phyloP scores from a whole-genome alignment of 2,113 vertebrate species.

The Saccopteryx leptura region DNA sequence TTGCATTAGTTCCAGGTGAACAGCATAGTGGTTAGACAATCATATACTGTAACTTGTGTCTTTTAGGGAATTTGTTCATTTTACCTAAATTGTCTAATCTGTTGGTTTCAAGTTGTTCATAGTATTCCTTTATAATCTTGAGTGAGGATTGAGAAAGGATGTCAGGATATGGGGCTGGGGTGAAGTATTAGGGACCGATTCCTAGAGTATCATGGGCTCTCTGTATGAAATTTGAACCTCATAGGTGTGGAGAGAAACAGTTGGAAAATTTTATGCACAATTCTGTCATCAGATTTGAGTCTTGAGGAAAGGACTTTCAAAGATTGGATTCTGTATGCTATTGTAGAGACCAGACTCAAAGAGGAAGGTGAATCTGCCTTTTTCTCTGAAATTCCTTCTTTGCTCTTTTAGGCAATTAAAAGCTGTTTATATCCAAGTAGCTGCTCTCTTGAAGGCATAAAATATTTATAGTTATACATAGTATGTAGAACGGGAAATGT shows the following conservation, averaged over 20 bases:
- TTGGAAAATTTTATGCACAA: constrained; percentile 2
- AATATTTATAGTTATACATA: background rate
- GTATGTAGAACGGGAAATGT: background rate
- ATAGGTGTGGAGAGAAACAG: background rate
- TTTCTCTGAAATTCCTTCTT: constrained; percentile 44
- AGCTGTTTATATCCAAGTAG: constrained; percentile 4
- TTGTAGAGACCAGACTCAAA: background rate
- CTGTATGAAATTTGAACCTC: background rate
- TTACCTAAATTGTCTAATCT: no score
- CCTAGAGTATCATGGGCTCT: background rate
- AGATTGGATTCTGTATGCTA: constrained; percentile 20
- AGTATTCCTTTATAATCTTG: background rate
- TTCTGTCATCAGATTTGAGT: background rate
- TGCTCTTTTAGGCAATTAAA: constrained; percentile 42
- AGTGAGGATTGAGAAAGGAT: background rate
- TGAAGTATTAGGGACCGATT: background rate
- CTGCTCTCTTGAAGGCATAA: constrained; percentile 36
- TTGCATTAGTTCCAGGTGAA: background rate
- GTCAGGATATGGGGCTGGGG: background rate
- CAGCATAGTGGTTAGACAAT: no score
- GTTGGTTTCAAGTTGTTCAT: no score
- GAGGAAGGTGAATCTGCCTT: background rate
- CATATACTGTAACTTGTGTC: no score
- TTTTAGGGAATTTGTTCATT: no score
- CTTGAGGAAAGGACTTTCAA: constrained; percentile 4